phyloP scores from a whole-genome alignment of 2,797 vertebrate species.

The Glossophaga mutica region DNA sequence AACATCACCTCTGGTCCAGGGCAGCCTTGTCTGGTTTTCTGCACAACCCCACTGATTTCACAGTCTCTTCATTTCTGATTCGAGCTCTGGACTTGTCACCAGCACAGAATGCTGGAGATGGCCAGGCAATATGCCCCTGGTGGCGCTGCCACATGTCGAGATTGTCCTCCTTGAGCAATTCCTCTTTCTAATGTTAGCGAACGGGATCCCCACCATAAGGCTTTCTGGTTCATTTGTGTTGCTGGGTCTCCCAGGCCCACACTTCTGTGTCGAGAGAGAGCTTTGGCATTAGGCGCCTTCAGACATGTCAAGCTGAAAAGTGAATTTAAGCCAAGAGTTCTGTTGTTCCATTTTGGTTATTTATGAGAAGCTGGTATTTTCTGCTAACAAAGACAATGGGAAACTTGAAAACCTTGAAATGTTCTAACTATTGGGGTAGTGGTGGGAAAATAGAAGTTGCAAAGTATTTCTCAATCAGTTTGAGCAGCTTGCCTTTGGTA shows the following conservation, averaged over 20 bases:
- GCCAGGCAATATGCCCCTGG: not conserved
- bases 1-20: not conserved
- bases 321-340: conserved; percentile 67
- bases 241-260: conserved; percentile 52
- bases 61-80: not conserved
- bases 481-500: conserved; percentile 37
- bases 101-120: not conserved
- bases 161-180: conserved; percentile 6
- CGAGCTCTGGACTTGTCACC: not conserved
- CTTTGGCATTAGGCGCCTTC: conserved; percentile 58
- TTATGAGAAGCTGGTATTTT: conserved; percentile 69
- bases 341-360: conserved; percentile 66
- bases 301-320: conserved; percentile 63
- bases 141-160: not conserved
- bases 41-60: not conserved
- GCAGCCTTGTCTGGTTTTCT: not conserved
- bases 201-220: conserved; percentile 59
- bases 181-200: conserved; percentile 19
- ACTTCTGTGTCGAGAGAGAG: conserved; percentile 61
- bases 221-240: conserved; percentile 68
- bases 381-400: conserved; percentile 61
- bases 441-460: conserved; percentile 48
- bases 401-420: conserved; percentile 59
- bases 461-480: conserved; percentile 51
- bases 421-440: conserved; percentile 21